Base-by-base conservation (phyloP, 2,113 vertebrate genomes). In the Phocoena phocoena region DNA sequence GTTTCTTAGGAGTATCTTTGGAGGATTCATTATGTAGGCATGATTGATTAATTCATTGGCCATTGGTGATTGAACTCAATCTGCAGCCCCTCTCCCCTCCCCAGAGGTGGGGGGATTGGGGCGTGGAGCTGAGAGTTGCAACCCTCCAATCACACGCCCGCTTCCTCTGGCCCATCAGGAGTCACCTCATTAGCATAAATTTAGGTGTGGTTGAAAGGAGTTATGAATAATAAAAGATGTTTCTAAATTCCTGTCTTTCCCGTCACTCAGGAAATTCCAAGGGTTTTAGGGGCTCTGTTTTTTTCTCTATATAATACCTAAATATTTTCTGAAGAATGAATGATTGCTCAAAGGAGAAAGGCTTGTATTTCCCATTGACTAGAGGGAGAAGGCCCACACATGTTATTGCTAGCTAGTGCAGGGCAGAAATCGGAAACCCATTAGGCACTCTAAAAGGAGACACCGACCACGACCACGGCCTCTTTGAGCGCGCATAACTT, bases 101-200 rank as follows among this genome's bases (percentile, higher is more conserved):
- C 10, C 4, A 62, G 44, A 70, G 55, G 31, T 62, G 6, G 11
- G 28, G 23, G 3, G 21, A 15, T 33, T 33, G 28, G 4, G 36
- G 28, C 3, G 11, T 60, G 15, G 23, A 53, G n/a, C 41, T 70
- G 18, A 70, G 60, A 41, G 58, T 25, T 47, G 71, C 47, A 79
- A 3, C 12, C 14, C n/a, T 62, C n/a, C 10, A 1, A 44, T 63
- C 31, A n/a, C 33, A 1, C 0, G 6, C 8, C 41, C 71, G 36
- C 50, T n/a, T 86, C 68, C 12, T 65, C 62, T 50, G 92, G 8
- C 44, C 67, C 17, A 36, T 53, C 5, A 18, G 11, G 41, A 33
- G 12, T 55, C 60, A 77, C 53, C 25, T 88, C 26, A 53, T 88
- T 50, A 60, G 33, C 38, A 53, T 76, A 26, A 36, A n/a, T 28